Conservation (phyloP, 2,797 vertebrate genomes). For the Hoplostethus mediterraneus region DNA sequence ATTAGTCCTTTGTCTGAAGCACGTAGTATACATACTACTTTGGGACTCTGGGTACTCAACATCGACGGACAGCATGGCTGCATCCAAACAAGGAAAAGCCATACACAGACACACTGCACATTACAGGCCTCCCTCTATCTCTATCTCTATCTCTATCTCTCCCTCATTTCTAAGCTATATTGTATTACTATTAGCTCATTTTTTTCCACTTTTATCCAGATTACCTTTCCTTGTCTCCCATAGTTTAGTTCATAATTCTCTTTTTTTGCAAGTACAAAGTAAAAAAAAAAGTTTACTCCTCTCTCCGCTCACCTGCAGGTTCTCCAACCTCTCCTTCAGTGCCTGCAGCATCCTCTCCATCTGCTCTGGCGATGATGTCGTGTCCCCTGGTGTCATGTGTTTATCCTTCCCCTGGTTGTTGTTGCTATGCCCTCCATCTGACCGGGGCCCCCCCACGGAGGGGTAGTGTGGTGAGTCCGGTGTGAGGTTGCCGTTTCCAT, state of each 20-base stretch:
- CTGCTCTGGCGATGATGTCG: conserved; percentile 80
- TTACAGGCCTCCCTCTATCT: background rate
- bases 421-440: conserved; percentile 58
- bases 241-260: background rate
- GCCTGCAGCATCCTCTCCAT: conserved; percentile 81
- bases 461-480: conserved; percentile 70
- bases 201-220: background rate
- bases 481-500: conserved; percentile 71
- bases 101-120: background rate
- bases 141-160: background rate
- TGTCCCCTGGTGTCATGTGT: conserved; percentile 67
- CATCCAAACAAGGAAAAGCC: conserved; percentile 22
- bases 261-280: background rate
- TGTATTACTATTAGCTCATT: background rate
- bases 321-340: conserved; percentile 78
- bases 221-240: background rate
- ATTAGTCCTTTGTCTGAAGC: conserved; percentile 56
- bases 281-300: conserved; percentile 12
- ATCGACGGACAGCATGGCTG: conserved; percentile 26
- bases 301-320: conserved; percentile 76
- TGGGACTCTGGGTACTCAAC: conserved; percentile 31
- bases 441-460: conserved; percentile 60
- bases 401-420: conserved; percentile 77
- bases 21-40: conserved; percentile 31
- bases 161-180: background rate